Evolutionary conservation across 2,113 vertebrate genomes (phyloP).

Genomic region (Balaenoptera acutorostrata): DNA sequence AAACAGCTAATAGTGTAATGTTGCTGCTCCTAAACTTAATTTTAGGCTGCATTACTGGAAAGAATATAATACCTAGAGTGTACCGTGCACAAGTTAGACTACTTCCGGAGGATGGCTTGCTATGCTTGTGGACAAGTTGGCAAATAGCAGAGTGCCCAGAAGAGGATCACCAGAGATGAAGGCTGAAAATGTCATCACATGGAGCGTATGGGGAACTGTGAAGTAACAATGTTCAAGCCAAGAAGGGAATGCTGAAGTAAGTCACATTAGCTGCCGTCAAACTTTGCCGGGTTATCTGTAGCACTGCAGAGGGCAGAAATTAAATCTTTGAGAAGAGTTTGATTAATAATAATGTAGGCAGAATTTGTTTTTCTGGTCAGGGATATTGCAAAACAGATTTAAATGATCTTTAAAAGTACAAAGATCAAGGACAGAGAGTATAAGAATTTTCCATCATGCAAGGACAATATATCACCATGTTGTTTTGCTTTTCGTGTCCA

Average conservation of each 20-base stretch:
- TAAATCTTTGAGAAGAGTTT: neutral
- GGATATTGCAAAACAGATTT: neutral
- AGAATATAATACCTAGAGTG: neutral
- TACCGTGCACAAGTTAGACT: neutral
- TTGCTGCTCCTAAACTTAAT: neutral
- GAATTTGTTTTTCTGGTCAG: constrained; percentile 26
- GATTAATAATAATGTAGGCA: neutral
- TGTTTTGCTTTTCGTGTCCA: neutral
- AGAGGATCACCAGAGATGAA: neutral
- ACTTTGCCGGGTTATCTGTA: neutral
- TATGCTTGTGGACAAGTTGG: neutral
- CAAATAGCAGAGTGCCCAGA: neutral
- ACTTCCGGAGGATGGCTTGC: neutral
- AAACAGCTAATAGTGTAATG: neutral
- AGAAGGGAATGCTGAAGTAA: neutral
- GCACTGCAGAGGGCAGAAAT: neutral
- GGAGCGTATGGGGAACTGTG: neutral
- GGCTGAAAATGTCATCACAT: neutral
- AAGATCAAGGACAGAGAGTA: neutral
- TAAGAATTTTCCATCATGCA: neutral
- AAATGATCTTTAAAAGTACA: neutral
- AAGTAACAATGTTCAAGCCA: neutral
- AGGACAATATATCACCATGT: neutral
- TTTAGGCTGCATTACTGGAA: neutral
- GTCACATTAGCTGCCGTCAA: neutral